A percentile compares a stretch with the other conserved stretches of the same genome.
Evolutionary conservation across 2,113 vertebrate species (phyloP).

Genomic region (Motacilla tschutschensis): DNA sequence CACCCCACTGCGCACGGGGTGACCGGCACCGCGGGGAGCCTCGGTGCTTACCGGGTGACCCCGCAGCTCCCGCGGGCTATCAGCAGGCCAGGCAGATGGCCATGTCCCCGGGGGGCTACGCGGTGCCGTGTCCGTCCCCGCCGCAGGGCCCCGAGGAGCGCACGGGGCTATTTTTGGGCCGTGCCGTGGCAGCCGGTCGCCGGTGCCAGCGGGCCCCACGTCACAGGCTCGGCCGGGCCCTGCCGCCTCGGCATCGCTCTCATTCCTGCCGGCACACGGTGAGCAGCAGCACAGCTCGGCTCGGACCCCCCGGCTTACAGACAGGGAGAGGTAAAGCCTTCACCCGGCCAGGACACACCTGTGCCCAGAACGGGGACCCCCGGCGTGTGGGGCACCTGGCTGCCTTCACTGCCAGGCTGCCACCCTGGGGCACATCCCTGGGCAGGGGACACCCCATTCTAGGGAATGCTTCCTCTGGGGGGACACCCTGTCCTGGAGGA

Average conservation of each 20-base stretch:
- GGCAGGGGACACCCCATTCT: not conserved
- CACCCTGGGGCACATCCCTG: rapidly evolving
- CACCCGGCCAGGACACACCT: not conserved
- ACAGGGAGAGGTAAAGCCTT: slow-evolving; percentile 32
- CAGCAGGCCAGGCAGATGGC: not conserved
- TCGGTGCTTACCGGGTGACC: not conserved
- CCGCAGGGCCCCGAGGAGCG: not conserved
- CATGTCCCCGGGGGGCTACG: rapidly evolving
- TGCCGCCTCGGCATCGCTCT: not conserved
- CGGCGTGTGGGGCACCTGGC: not conserved
- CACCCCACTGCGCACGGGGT: rapidly evolving
- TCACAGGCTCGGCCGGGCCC: not conserved
- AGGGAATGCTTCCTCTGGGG: not conserved
- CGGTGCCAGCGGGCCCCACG: not conserved
- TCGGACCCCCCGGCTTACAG: not conserved
- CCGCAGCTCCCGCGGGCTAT: not conserved
- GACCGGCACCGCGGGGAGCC: no score
- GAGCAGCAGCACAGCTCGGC: not conserved
- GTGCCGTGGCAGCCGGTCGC: not conserved
- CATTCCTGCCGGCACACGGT: not conserved
- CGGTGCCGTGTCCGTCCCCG: not conserved
- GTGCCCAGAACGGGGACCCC: not conserved
- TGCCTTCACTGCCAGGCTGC: not conserved
- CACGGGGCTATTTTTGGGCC: slow-evolving; percentile 19
- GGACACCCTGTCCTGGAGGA: not conserved